These are phyloP conservation scores for Pseudoatta argentina DNA, from an alignment of 1,140 invertebrate species.

Conservation along the genomic window DNA sequence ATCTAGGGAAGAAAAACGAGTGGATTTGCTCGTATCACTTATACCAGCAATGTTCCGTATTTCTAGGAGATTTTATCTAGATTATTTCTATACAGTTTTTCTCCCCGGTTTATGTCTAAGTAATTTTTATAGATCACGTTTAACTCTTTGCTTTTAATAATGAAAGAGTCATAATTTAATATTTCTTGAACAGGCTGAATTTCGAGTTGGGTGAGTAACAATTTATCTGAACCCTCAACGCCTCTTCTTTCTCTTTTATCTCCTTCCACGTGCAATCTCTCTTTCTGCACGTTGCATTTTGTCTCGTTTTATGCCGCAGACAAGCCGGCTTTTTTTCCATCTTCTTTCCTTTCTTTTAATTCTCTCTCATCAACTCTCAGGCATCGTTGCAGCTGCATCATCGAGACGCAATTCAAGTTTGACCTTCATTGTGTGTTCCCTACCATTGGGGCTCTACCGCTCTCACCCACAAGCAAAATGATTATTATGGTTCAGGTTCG, in stretches of 20 bases:
- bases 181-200: conserved; percentile 14
- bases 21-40: conserved; percentile 38
- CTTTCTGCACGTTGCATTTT: conserved; percentile 14
- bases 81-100: neutral
- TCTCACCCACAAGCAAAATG: conserved; percentile 71
- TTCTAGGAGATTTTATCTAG: conserved; percentile 19
- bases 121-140: neutral
- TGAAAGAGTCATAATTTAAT: conserved; percentile 9
- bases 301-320: conserved; percentile 46
- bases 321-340: conserved; percentile 8
- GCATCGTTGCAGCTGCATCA: conserved; percentile 64
- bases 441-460: conserved; percentile 58
- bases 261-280: neutral
- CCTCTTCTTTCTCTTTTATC: conserved; percentile 43
- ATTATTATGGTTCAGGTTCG: conserved; percentile 64
- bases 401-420: conserved; percentile 71
- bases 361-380: neutral
- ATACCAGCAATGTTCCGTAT: conserved; percentile 22
- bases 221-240: conserved; percentile 33
- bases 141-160: neutral
- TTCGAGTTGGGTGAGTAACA: conserved; percentile 29
- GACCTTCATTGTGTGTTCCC: conserved; percentile 78
- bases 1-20: conserved; percentile 28
- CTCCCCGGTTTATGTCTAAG: neutral
- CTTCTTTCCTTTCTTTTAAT: conserved; percentile 34